Evolutionary conservation across 2,797 vertebrate genomes (phyloP), one percentile per base, ranked within the genome.

Genomic region (Leptatherina wallacei): DNA sequence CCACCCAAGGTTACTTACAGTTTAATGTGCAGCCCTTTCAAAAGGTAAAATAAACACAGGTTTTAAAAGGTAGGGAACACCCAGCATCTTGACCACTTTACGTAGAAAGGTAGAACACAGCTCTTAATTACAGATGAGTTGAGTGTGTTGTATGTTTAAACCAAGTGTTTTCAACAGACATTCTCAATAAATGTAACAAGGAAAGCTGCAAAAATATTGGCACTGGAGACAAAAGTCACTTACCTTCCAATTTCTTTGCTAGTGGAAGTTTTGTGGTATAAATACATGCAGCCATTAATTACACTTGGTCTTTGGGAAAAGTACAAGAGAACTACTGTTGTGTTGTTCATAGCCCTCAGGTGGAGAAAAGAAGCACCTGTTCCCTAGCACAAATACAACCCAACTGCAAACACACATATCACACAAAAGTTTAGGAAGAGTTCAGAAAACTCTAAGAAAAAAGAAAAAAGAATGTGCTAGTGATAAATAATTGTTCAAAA

Each of bases 31-130:
- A 81, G 82, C 62, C 72, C 77, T 80, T 78, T 22, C 66, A 86
- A 82, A 86, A 87, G 71, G 60, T 77, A 65, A 91, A 91, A 91
- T 62, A 86, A 92, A 91, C 75, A 88, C 22, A 20, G 61, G 24
- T 67, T 77, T 81, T 65, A 66, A 81, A 81, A 85, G 65, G 63
- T 51, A 65, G 77, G 66, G 77, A 88, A 91, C 88, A 91, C 84
- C 88, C 86, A 83, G 66, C 75, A 65, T 70, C 77, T 81, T 71
- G 71, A 75, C 82, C 67, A 75, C 47, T 81, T 75, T 81, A 57
- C 65, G 71, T 71, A 68, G 65, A 75, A 22, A 56, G 71, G 67
- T 51, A 85, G 74, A 85, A 81, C 82, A 83, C 64, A 69, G 65
- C 29, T 71, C 59, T 18, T 67, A 55, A 72, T 78, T 82, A 73